Conservation (phyloP, 2,797 vertebrate genomes). For the Carcharodon carcharias region DNA sequence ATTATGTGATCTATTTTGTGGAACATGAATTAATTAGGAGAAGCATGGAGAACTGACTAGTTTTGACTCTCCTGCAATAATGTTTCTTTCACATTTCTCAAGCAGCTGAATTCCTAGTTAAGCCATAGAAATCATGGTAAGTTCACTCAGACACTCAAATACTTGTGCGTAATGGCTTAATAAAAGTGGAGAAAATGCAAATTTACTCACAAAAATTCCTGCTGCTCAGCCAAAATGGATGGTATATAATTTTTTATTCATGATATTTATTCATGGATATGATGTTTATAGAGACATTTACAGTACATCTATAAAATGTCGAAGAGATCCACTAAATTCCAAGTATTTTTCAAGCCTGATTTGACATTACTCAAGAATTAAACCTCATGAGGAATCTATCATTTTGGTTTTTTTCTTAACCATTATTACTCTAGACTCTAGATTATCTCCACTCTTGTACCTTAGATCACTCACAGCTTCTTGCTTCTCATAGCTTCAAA, state of each 20-base stretch:
- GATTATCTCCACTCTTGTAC: background rate
- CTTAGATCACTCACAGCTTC: background rate
- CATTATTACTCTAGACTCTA: background rate
- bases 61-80: background rate
- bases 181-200: background rate
- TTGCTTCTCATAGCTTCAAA: background rate
- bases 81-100: background rate
- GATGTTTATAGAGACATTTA: background rate
- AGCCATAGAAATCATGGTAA: background rate
- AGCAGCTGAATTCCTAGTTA: background rate
- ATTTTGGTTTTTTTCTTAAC: background rate
- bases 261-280: background rate
- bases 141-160: background rate
- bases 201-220: background rate
- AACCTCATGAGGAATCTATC: background rate
- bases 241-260: background rate
- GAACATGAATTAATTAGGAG: background rate
- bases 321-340: background rate
- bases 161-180: background rate
- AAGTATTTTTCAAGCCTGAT: background rate
- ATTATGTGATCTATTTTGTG: background rate
- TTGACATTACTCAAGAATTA: background rate
- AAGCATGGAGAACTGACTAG: background rate
- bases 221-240: background rate
- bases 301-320: background rate